phyloP scores from a whole-genome alignment of 2,888 invertebrate species.

The Pseudolycoriella hygida region DNA sequence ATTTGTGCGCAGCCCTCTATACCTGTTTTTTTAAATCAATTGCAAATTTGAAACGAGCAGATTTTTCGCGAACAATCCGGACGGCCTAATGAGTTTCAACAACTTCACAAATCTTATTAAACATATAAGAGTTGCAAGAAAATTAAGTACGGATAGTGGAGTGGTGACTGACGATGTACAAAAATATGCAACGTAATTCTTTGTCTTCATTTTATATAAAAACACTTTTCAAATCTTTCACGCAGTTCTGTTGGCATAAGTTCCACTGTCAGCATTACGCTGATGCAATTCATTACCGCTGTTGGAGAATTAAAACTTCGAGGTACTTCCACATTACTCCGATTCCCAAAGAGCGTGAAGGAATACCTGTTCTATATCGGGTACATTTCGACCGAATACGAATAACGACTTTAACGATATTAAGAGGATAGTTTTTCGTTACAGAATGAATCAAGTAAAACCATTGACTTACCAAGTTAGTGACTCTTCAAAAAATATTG shows the following conservation, averaged over 20 bases:
- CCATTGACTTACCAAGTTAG: background rate
- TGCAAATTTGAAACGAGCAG: background rate
- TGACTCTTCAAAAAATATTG: background rate
- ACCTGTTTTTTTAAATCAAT: background rate
- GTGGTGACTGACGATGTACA: background rate
- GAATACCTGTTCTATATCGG: background rate
- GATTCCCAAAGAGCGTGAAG: constrained; percentile 35
- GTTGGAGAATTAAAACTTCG: constrained; percentile 46
- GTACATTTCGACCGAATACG: background rate
- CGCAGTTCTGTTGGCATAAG: too few species aligned
- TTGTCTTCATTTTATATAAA: background rate
- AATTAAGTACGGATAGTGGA: background rate
- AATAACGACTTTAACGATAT: too few species aligned
- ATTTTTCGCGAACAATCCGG: background rate
- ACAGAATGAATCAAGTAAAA: background rate
- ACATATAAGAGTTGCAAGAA: background rate
- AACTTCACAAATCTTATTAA: background rate
- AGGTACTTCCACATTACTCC: constrained; percentile 46
- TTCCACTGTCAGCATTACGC: background rate
- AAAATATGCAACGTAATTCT: background rate
- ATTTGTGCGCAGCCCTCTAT: too few species aligned
- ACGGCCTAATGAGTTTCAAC: too few species aligned
- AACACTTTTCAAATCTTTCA: too few species aligned
- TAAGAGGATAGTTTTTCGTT: too few species aligned
- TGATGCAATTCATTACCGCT: constrained; percentile 34